Evolutionary conservation across 2,797 vertebrate genomes (phyloP).

Genomic region (Fundulus diaphanus): DNA sequence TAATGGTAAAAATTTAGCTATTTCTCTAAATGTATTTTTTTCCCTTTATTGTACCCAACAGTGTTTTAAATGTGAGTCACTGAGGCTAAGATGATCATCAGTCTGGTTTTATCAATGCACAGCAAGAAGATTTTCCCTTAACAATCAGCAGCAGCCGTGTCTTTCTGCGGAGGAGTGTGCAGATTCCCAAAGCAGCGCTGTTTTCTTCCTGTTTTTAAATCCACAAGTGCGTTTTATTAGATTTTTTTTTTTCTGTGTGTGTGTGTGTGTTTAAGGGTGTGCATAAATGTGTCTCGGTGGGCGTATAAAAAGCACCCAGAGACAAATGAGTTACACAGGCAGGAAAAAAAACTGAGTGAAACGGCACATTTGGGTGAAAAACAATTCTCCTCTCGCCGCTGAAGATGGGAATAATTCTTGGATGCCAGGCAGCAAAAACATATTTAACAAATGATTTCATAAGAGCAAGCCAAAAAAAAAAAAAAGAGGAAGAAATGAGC

Average conservation of each 20-base stretch:
- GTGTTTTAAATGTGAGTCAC: conserved; percentile 19
- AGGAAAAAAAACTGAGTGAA: conserved; percentile 39
- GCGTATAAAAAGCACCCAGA: conserved; percentile 54
- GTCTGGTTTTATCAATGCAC: conserved; percentile 31
- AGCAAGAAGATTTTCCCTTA: conserved; percentile 39
- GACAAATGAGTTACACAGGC: conserved; percentile 55
- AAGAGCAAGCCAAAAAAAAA: conserved; percentile 30
- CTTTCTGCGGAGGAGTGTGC: conserved; percentile 41
- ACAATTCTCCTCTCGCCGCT: conserved; percentile 37
- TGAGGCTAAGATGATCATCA: conserved; percentile 36
- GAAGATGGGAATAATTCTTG: conserved; percentile 41
- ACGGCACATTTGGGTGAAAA: conserved; percentile 40
- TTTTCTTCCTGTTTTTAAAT: conserved; percentile 28
- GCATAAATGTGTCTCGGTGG: conserved; percentile 51
- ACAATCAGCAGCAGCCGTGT: conserved; percentile 41
- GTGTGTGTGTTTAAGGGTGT: conserved; percentile 55
- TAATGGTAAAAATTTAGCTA: neutral
- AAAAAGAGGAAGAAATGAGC: conserved; percentile 42
- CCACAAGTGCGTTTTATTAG: conserved; percentile 50
- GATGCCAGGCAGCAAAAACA: conserved; percentile 34
- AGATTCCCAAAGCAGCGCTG: conserved; percentile 17
- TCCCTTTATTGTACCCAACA: neutral
- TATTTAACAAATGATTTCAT: conserved; percentile 53
- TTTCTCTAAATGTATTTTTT: neutral
- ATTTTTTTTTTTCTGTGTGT: conserved; percentile 46